A percentile compares a stretch with the other conserved stretches of the same genome.
Evolutionary conservation across 2,888 invertebrate species (phyloP).

Genomic region (Holacanthella duospinosa): DNA sequence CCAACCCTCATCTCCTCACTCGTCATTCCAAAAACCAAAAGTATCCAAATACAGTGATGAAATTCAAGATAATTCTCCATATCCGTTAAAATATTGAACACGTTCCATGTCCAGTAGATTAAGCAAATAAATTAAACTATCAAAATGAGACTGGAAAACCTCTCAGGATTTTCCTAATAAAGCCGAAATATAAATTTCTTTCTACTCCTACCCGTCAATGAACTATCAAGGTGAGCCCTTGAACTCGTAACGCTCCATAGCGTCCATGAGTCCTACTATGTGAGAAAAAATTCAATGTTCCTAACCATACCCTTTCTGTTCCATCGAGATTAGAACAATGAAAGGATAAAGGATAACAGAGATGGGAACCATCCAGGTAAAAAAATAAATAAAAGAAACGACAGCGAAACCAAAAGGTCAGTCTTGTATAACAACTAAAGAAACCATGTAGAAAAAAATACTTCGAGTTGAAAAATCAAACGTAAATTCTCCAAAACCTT

Average conservation of each 20-base stretch:
- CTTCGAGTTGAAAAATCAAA: not conserved
- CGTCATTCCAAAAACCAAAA: no score
- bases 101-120: no score
- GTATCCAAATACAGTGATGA: no score
- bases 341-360: not conserved
- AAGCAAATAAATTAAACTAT: no score
- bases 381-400: not conserved
- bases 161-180: no score
- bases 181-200: no score
- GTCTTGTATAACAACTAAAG: not conserved
- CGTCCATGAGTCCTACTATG: not conserved
- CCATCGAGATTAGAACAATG: not conserved
- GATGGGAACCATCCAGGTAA: not conserved
- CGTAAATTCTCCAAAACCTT: not conserved
- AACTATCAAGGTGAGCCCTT: slow-evolving; percentile 5
- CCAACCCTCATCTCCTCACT: no score
- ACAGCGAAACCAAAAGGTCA: not conserved
- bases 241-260: slow-evolving; percentile 4
- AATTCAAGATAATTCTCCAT: no score
- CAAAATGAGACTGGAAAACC: no score
- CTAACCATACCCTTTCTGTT: not conserved
- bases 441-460: not conserved
- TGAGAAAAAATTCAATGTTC: not conserved
- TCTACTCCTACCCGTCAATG: slow-evolving; percentile 5
- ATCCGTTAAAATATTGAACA: no score